Percentiles rank a stretch among this genome's conserved stretches.
These are phyloP conservation scores for Penaeus chinensis DNA, from an alignment of 1,140 invertebrate species.

Conservation along the genomic window DNA sequence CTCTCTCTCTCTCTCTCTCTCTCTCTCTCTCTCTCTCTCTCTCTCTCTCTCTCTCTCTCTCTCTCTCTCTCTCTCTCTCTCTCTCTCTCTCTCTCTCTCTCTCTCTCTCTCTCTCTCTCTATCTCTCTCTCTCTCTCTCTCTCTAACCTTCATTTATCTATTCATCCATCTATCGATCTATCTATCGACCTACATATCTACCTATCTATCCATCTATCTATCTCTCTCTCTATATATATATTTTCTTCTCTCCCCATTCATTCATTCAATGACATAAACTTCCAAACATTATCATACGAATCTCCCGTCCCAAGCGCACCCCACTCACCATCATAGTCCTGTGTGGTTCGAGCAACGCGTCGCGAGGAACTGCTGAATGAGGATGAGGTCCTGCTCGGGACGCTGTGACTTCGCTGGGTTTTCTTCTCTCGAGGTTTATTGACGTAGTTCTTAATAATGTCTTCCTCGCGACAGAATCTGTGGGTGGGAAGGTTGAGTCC, in stretches of 20 bases:
- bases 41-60: conserved; percentile 15
- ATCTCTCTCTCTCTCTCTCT: conserved; percentile 1
- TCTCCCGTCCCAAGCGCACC: neutral
- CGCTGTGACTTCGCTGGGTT: conserved; percentile 59
- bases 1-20: too few species aligned
- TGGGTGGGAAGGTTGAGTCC: neutral
- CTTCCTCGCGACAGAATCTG: conserved; percentile 64
- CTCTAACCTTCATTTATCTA: neutral
- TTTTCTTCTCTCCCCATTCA: neutral
- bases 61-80: neutral
- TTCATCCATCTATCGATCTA: neutral
- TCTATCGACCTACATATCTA: neutral
- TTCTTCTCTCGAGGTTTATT: conserved; percentile 63
- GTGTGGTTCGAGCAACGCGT: conserved; percentile 49
- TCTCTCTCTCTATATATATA: neutral
- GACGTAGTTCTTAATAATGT: conserved; percentile 64
- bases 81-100: too few species aligned
- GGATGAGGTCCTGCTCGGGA: conserved; percentile 42
- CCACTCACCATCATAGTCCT: conserved; percentile 62
- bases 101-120: conserved; percentile 12
- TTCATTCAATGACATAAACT: neutral
- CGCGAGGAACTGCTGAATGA: neutral
- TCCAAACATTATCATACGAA: neutral
- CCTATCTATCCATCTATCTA: neutral
- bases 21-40: neutral